phyloP scores from a whole-genome alignment of 2,888 invertebrate genomes.

The Caenorhabditis doughertyi region DNA sequence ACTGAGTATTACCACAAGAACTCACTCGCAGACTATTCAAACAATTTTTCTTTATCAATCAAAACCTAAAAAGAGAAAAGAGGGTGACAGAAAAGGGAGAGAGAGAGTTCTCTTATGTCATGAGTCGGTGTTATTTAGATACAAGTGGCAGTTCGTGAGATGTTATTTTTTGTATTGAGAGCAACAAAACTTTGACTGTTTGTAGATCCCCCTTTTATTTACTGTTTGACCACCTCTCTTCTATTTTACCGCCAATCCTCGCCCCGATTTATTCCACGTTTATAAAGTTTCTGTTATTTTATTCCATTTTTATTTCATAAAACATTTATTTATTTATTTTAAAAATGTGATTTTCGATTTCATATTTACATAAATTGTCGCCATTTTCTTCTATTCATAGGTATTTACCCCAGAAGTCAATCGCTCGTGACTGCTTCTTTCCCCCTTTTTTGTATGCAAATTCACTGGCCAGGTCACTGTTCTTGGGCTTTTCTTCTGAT shows the following conservation, averaged over 20 bases:
- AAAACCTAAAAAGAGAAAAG: not conserved
- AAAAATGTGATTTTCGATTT: not conserved
- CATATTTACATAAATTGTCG: constrained; percentile 11
- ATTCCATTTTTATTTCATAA: constrained; percentile 8
- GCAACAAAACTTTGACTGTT: constrained; percentile 14
- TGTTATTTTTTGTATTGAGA: constrained; percentile 45
- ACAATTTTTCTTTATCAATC: constrained; percentile 7
- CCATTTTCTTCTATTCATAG: not conserved
- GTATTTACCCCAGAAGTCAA: not conserved
- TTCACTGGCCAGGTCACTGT: too few relatives aligned
- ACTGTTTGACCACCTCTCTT: constrained; percentile 1
- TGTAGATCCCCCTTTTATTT: constrained; percentile 28
- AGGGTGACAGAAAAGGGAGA: constrained; percentile 1
- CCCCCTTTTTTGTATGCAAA: not conserved
- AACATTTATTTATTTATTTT: not conserved
- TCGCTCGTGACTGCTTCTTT: constrained; percentile 28
- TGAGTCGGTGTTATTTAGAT: constrained; percentile 44
- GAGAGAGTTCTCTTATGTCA: constrained; percentile 41
- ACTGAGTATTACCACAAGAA: not conserved
- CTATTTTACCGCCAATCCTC: not conserved
- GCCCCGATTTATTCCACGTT: too few relatives aligned
- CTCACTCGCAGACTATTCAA: constrained; percentile 19
- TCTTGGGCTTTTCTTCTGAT: too few relatives aligned
- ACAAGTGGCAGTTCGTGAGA: constrained; percentile 61
- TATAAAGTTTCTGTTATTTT: too few relatives aligned